A percentile compares a stretch with the other conserved stretches of the same genome.
phyloP scores from a whole-genome alignment of 1,140 invertebrate genomes.

The Tetranychus cinnabarinus region DNA sequence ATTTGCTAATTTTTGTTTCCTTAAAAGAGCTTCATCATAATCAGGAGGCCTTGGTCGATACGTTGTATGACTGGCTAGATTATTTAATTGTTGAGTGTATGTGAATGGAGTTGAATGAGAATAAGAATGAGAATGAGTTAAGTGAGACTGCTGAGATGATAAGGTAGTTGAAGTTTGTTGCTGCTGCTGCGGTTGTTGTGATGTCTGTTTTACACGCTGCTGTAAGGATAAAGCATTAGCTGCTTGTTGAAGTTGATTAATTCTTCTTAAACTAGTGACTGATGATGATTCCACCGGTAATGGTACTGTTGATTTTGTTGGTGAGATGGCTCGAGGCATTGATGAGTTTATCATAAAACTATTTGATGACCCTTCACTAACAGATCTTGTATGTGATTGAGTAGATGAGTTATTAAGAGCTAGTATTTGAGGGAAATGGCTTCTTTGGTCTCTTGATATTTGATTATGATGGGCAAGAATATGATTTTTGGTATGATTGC shows the following conservation, averaged over 20 bases:
- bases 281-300: background rate
- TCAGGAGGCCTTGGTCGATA: background rate
- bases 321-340: background rate
- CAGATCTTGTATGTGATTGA: background rate
- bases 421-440: background rate
- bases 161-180: background rate
- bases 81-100: background rate
- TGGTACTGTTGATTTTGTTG: background rate
- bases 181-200: background rate
- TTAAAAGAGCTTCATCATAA: background rate
- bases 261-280: background rate
- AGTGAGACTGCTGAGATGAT: background rate
- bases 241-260: background rate
- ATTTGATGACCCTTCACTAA: background rate
- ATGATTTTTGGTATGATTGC: background rate
- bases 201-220: background rate
- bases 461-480: background rate
- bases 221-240: background rate
- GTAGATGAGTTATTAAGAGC: background rate
- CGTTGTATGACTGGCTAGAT: background rate
- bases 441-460: background rate
- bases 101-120: background rate
- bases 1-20: background rate
- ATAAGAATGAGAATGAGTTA: conserved; percentile 1
- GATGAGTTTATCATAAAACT: background rate